These are phyloP conservation scores for Arizona elegans DNA, from an alignment of 2,113 vertebrate genomes.

Conservation along the genomic window DNA sequence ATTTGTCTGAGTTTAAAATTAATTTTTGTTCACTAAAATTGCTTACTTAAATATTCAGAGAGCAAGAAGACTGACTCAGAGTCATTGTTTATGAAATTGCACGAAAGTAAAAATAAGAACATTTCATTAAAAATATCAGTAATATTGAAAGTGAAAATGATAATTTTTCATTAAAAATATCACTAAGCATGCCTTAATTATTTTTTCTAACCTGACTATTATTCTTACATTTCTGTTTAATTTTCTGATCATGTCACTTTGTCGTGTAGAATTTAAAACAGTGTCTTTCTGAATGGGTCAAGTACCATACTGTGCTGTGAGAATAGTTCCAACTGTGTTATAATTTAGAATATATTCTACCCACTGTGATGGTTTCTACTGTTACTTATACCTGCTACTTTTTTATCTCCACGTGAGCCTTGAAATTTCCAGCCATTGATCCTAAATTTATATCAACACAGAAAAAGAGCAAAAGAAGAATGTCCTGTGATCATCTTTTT, in stretches of 20 bases:
- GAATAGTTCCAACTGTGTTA: constrained; percentile 44
- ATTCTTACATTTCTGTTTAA: constrained; percentile 29
- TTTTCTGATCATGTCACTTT: constrained; percentile 45
- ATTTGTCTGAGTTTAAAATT: constrained; percentile 50
- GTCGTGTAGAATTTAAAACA: constrained; percentile 51
- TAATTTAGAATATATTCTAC: constrained; percentile 55
- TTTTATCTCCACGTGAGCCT: constrained; percentile 3
- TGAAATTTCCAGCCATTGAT: constrained; percentile 15
- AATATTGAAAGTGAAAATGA: constrained; percentile 53
- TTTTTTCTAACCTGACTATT: constrained; percentile 52
- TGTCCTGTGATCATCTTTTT: constrained; percentile 16
- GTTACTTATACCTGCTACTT: neutral
- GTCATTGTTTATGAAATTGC: constrained; percentile 62
- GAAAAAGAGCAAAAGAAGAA: constrained; percentile 29
- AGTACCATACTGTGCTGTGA: constrained; percentile 34
- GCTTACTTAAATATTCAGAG: constrained; percentile 46
- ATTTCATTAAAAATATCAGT: constrained; percentile 41
- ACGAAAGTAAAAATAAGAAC: constrained; percentile 51
- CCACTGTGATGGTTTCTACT: constrained; percentile 14
- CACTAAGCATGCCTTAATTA: constrained; percentile 58
- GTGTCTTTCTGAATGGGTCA: constrained; percentile 43
- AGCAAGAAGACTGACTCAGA: constrained; percentile 45
- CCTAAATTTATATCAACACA: constrained; percentile 34
- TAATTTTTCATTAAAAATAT: constrained; percentile 50
- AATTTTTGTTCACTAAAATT: constrained; percentile 57